These are phyloP conservation scores for Panagrolaimus sp. DNA, from an alignment of 1,140 invertebrate genomes.

Conservation along the genomic window DNA sequence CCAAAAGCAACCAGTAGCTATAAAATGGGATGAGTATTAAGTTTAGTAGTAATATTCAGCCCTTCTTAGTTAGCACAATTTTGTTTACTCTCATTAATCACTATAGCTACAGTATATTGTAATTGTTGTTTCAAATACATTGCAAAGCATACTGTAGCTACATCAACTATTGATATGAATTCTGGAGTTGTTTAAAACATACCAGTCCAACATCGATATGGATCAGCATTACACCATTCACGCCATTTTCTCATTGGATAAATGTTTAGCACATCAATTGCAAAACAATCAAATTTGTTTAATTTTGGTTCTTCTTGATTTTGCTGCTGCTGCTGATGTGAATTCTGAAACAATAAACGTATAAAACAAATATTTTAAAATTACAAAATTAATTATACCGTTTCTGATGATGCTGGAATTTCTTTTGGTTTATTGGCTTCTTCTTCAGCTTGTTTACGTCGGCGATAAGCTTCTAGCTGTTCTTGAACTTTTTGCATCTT, in stretches of 20 bases:
- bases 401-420: neutral
- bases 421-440: conserved; percentile 1
- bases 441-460: conserved; percentile 6
- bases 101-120: too few species aligned
- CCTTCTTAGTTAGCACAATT: too few species aligned
- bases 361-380: neutral
- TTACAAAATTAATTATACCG: neutral
- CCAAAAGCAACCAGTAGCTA: conserved; percentile 35
- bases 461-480: conserved; percentile 20
- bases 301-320: neutral
- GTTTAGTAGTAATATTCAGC: too few species aligned
- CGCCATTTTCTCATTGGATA: conserved; percentile 45
- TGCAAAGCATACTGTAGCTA: too few species aligned
- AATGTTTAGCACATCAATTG: conserved; percentile 37
- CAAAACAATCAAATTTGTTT: conserved; percentile 27
- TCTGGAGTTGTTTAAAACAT: too few species aligned
- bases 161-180: too few species aligned
- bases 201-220: conserved; percentile 40
- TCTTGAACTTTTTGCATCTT: conserved; percentile 17
- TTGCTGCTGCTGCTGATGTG: neutral
- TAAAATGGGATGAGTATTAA: too few species aligned
- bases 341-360: neutral
- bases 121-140: too few species aligned
- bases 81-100: too few species aligned
- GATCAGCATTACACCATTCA: conserved; percentile 29